These are phyloP conservation scores for Lycopodina hypogea DNA, from an alignment of 37 sponge, comb jelly and placozoan genomes.

Conservation along the genomic window DNA sequence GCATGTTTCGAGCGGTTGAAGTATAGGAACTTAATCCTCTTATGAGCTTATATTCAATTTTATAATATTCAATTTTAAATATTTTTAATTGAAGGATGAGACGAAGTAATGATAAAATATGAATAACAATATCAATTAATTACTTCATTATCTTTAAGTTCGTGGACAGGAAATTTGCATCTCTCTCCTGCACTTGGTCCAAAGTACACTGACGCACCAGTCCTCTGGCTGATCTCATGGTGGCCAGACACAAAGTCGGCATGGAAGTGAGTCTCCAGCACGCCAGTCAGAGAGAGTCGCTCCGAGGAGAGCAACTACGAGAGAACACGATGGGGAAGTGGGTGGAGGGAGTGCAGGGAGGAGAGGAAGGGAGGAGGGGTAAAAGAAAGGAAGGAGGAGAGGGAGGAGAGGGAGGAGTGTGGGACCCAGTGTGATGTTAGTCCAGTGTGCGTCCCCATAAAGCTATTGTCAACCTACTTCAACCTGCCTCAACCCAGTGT, in stretches of 20 bases:
- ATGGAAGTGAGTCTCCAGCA: constrained; percentile 87
- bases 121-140: too few relatives aligned
- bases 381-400: neutral
- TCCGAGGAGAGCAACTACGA: neutral
- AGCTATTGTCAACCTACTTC: too few relatives aligned
- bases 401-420: neutral
- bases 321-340: neutral
- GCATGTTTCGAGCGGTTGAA: too few relatives aligned
- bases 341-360: neutral
- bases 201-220: constrained; percentile 69
- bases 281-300: constrained; percentile 29
- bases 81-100: too few relatives aligned
- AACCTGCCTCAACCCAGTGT: too few relatives aligned
- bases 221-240: constrained; percentile 57
- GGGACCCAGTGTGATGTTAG: too few relatives aligned
- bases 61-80: too few relatives aligned
- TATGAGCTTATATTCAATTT: too few relatives aligned
- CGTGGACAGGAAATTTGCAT: constrained; percentile 58
- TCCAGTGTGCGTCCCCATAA: too few relatives aligned
- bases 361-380: neutral
- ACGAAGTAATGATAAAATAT: neutral
- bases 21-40: too few relatives aligned
- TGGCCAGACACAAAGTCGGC: constrained; percentile 96
- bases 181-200: constrained; percentile 72
- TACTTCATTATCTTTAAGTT: constrained; percentile 81